These are phyloP conservation scores for Ips nitidus DNA, from an alignment of 1,140 invertebrate genomes.

Conservation along the genomic window DNA sequence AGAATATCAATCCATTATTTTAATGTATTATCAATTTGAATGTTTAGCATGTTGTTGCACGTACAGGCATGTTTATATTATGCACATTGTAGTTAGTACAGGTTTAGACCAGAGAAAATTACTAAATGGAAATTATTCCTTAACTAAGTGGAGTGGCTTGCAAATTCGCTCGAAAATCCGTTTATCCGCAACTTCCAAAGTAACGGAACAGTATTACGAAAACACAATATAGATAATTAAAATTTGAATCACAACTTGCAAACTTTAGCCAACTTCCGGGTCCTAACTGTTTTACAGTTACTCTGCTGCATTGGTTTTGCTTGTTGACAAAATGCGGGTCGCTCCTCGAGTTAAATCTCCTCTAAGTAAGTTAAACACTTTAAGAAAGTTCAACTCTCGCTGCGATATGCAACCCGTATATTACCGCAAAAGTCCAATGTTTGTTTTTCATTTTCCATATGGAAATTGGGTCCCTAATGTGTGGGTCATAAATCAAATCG, in stretches of 20 bases:
- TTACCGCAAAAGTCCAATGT: no score
- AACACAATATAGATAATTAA: slow-evolving; percentile 24
- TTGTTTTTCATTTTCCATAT: no score
- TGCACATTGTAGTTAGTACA: no score
- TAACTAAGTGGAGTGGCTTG: slow-evolving; percentile 3
- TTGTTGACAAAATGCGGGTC: not conserved
- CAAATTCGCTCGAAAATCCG: slow-evolving; percentile 3
- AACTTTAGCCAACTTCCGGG: not conserved
- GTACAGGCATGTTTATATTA: no score
- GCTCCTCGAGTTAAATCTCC: not conserved
- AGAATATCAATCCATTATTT: not conserved
- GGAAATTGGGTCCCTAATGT: no score
- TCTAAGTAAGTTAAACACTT: no score
- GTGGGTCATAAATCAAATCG: no score
- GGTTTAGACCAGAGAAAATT: not conserved
- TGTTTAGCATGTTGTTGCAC: no score
- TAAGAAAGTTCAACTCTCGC: no score
- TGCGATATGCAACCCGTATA: no score
- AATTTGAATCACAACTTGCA: slow-evolving; percentile 10
- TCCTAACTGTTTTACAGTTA: no score
- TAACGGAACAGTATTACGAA: slow-evolving; percentile 3
- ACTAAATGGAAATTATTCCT: slow-evolving; percentile 5
- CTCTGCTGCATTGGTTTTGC: no score
- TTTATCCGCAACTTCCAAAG: slow-evolving; percentile 9
- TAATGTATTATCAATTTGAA: not conserved